Evolutionary conservation across 1,140 invertebrate genomes (phyloP).

Genomic region (Anagrus nilaparvatae): DNA sequence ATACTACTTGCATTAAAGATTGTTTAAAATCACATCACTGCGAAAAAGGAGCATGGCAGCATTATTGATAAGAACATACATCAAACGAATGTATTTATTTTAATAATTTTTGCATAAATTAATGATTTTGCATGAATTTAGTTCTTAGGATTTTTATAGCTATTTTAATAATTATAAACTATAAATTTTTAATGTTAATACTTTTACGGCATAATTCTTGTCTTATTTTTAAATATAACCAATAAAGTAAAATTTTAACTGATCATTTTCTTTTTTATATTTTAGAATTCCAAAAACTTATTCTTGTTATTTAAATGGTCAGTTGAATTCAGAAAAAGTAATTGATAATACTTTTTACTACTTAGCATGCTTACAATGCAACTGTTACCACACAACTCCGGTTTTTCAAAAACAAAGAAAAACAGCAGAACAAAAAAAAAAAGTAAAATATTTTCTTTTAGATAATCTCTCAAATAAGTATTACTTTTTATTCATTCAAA

Average conservation of each 20-base stretch:
- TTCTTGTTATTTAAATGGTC: slow-evolving; percentile 7
- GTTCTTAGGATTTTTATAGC: neutral
- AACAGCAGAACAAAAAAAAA: slow-evolving; percentile 3
- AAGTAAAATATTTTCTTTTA: slow-evolving; percentile 11
- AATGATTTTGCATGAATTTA: neutral
- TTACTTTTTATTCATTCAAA: slow-evolving; percentile 6
- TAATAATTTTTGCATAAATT: neutral
- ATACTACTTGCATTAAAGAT: no score
- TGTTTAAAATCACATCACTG: no score
- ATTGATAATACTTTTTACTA: slow-evolving; percentile 3
- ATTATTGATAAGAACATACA: slow-evolving; percentile 15
- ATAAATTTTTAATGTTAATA: neutral
- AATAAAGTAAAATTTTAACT: neutral
- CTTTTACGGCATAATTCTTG: neutral
- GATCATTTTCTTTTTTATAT: slow-evolving; percentile 4
- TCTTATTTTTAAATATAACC: neutral
- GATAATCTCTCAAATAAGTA: slow-evolving; percentile 6
- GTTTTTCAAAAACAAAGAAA: slow-evolving; percentile 16
- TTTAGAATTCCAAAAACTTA: slow-evolving; percentile 8
- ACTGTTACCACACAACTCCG: slow-evolving; percentile 23
- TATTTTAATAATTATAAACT: neutral
- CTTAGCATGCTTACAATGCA: slow-evolving; percentile 16
- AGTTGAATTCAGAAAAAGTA: slow-evolving; percentile 9
- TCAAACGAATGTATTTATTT: slow-evolving; percentile 19
- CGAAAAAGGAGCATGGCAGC: slow-evolving; percentile 21